Conservation (phyloP, 2,113 vertebrate genomes). For the Climacteris rufus region DNA sequence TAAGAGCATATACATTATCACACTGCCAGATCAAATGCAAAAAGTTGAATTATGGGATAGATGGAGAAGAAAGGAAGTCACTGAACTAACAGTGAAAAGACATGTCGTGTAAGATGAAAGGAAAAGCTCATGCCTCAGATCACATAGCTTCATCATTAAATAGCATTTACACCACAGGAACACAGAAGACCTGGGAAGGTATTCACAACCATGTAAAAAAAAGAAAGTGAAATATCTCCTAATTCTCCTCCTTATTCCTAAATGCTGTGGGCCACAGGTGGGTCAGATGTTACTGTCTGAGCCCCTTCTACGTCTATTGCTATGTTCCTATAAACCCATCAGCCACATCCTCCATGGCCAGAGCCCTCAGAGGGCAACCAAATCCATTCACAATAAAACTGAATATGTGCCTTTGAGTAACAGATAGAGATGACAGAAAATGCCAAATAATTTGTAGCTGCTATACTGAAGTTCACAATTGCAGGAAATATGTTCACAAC, state of each 20-base stretch:
- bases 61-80: neutral
- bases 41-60: neutral
- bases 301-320: neutral
- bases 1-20: neutral
- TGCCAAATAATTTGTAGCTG: neutral
- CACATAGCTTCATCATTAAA: neutral
- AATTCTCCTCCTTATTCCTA: neutral
- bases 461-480: neutral
- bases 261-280: neutral
- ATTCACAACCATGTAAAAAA: neutral
- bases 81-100: neutral
- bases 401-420: neutral
- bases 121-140: neutral
- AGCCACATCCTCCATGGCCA: neutral
- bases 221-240: neutral
- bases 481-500: neutral
- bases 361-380: neutral
- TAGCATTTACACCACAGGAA: neutral
- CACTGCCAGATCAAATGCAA: neutral
- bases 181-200: neutral
- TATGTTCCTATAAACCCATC: neutral
- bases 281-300: neutral
- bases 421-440: neutral
- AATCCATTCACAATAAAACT: neutral
- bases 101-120: neutral